Evolutionary conservation across 2,888 invertebrate genomes (phyloP).

Genomic region (Anthrax anthrax): DNA sequence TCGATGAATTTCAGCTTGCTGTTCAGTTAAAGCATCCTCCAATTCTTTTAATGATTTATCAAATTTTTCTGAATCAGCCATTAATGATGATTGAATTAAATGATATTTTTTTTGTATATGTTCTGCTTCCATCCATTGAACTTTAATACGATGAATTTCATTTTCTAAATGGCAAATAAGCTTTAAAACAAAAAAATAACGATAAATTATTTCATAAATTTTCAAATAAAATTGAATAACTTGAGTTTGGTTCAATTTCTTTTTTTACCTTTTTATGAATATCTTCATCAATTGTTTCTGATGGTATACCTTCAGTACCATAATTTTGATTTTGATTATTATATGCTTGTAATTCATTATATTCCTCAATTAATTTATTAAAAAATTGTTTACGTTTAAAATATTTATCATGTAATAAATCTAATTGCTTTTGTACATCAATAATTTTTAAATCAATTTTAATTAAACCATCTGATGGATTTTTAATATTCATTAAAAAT

Average conservation of each 20-base stretch:
- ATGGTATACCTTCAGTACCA: constrained; percentile 25
- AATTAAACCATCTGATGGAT: constrained; percentile 37
- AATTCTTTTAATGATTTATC: constrained; percentile 56
- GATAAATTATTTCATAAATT: not conserved
- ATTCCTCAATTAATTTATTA: constrained; percentile 43
- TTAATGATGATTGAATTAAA: constrained; percentile 51
- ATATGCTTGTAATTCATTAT: constrained; percentile 45
- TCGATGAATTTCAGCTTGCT: constrained; percentile 58
- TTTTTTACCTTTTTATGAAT: constrained; percentile 49
- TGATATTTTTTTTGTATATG: constrained; percentile 63
- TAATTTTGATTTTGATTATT: constrained; percentile 31
- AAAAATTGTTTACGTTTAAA: constrained; percentile 46
- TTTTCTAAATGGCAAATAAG: constrained; percentile 59
- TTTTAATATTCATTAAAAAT: constrained; percentile 37
- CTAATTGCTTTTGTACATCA: constrained; percentile 56
- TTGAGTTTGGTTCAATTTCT: not conserved
- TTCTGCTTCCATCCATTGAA: constrained; percentile 70
- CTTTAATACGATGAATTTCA: constrained; percentile 63
- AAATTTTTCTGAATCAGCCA: constrained; percentile 57
- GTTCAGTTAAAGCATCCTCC: constrained; percentile 50
- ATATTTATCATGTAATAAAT: constrained; percentile 54
- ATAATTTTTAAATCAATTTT: constrained; percentile 51
- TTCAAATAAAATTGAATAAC: not conserved
- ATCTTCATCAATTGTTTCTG: constrained; percentile 36
- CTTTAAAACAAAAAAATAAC: constrained; percentile 28